Evolutionary conservation across 2,888 invertebrate species (phyloP), one percentile per base, ranked within the genome.

Genomic region (Chymomyza caudatula): DNA sequence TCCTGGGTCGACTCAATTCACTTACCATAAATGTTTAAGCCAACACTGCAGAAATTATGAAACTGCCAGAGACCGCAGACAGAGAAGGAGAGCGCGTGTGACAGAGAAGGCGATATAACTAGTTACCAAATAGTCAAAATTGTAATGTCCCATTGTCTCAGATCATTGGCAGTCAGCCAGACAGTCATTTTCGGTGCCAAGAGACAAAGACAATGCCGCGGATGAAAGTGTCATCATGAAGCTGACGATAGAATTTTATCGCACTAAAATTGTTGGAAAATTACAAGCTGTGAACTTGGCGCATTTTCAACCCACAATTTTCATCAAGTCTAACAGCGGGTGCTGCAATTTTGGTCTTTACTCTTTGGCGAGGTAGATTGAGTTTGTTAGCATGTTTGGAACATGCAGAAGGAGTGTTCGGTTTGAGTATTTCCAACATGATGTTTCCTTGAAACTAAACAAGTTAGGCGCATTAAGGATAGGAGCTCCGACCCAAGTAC

Each of bases 81-180:
- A 56, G 67, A 65, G 76, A 72, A 66, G 71, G 37, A 19, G 11
- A 55, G 54, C 29, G 69, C 42, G 25, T 20, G 44, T 54, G 42
- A 15, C 43, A 23, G 42, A 42, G 37, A 13, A 19, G 17, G 42
- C 29, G 49, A 29, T 17, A 58, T n/a, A 51, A 51, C 20, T 17
- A 47, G 44, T 47, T 17, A 47, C 44, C 15, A 47, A 17, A 37
- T 37, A 37, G 29, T 37, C 29, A 17, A 47, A 47, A 47, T 17
- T 47, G 44, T 37, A 29, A 60, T 11, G 25, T 49, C 5, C 62
- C 67, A 67, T 67, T 69, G 62, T 64, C 53, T 42, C 52, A 29
- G 20, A 51, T 62, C 60, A 52, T 67, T 85, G 87, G 85, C 86
- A 76, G 72, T 4, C 67, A 69, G 85, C 85, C 80, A 80, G 78